These are phyloP conservation scores for Lampris incognitus DNA, from an alignment of 2,113 vertebrate species.

Conservation along the genomic window DNA sequence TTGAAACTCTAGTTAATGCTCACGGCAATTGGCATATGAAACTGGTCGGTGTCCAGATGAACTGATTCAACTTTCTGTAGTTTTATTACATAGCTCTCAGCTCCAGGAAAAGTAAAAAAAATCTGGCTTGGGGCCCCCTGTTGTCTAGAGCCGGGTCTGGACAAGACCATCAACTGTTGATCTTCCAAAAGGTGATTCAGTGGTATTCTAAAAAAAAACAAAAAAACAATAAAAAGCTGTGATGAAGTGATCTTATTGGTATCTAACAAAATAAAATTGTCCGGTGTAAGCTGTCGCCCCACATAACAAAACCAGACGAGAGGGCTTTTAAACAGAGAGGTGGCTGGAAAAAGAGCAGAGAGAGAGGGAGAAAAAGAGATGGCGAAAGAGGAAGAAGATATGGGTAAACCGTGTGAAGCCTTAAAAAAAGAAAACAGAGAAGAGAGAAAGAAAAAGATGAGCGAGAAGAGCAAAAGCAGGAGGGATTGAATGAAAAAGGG, in stretches of 20 bases:
- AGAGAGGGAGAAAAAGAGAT: constrained; percentile 10
- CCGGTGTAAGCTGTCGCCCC: constrained; percentile 24
- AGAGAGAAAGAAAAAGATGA: neutral
- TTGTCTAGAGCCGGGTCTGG: too few relatives aligned
- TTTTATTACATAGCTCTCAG: too few relatives aligned
- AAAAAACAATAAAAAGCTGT: neutral
- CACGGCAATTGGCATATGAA: too few relatives aligned
- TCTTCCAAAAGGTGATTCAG: too few relatives aligned
- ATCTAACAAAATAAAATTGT: constrained; percentile 31
- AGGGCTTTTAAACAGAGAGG: constrained; percentile 29
- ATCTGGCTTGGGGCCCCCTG: too few relatives aligned
- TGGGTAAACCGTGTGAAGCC: constrained; percentile 9
- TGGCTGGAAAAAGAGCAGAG: constrained; percentile 29
- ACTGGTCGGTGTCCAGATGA: too few relatives aligned
- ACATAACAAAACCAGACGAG: constrained; percentile 26
- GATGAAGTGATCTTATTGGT: constrained; percentile 21
- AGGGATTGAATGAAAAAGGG: constrained; percentile 10
- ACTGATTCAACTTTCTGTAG: too few relatives aligned
- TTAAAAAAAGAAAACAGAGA: constrained; percentile 16
- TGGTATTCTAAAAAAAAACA: too few relatives aligned
- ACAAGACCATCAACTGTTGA: too few relatives aligned
- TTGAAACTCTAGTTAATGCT: too few relatives aligned
- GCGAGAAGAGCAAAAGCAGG: constrained; percentile 34
- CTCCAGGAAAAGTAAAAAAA: too few relatives aligned
- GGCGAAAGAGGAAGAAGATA: neutral